Evolutionary conservation across 2,888 invertebrate genomes (phyloP), one percentile per base, ranked within the genome.

Genomic region (Anaspis maculata): DNA sequence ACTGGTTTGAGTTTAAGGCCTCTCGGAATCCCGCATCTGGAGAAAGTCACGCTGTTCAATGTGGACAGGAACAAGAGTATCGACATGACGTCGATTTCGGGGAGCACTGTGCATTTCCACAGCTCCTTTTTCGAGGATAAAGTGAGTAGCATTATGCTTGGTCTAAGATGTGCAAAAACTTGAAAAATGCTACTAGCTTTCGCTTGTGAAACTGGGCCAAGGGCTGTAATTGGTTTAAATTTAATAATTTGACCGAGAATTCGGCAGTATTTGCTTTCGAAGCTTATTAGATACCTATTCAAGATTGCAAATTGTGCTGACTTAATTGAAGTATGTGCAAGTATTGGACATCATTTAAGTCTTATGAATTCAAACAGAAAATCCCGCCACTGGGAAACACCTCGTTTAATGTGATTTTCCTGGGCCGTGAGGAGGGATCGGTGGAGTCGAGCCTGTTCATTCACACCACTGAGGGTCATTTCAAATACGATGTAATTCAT

Each of bases 91-190:
- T 92, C 94, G 47, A 90, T 96, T 60, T 90, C 92, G 47, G 94
- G 94, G 55, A 89, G 83, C 66, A 90, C 91, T 51, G 83, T 87
- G 19, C 88, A 92, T 71, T 96, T 96, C 73, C 92, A 96, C 68
- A 92, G 94, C 57, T 94, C 95, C 46, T 95, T 96, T 74, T 95
- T 95, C 67, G 85, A 91, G 59, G 82, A 91, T 57, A 92, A 92
- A 79, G 92, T 94, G 64, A 68, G 65, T n/a, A n/a, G n/a, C n/a
- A n/a, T n/a, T n/a, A n/a, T n/a, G 7, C 15, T 14, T 36, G 9
- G 9, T 9, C 21, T 13, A 3, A 11, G 10, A 27, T n/a, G n/a
- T n/a, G n/a, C n/a, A n/a, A n/a, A n/a, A n/a, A n/a, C n/a, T n/a
- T n/a, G 6, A 28, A 15, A 29, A n/a, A 15, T 15, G 3, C 23